phyloP scores from a whole-genome alignment of 2,888 invertebrate genomes.

The Salpingus planirostris region DNA sequence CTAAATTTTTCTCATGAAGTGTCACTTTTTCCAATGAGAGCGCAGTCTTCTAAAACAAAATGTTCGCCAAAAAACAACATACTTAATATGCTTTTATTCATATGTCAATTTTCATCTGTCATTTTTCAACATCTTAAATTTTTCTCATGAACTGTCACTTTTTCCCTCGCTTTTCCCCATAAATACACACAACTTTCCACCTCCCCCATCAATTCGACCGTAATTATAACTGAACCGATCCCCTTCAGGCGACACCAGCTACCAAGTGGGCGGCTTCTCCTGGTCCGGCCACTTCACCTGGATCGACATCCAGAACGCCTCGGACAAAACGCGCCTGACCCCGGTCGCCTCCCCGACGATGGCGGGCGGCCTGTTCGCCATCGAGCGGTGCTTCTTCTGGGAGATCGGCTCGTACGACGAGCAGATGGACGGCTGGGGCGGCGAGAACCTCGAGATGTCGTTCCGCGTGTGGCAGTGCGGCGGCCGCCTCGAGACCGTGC shows the following conservation, averaged over 20 bases:
- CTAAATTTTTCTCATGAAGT: too few species aligned
- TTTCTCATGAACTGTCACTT: too few species aligned
- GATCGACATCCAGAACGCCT: slow-evolving; percentile 66
- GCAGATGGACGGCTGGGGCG: slow-evolving; percentile 96
- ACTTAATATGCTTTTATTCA: too few species aligned
- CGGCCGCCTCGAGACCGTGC: slow-evolving; percentile 85
- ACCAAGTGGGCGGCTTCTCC: slow-evolving; percentile 72
- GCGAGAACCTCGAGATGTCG: slow-evolving; percentile 96
- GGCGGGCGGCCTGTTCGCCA: slow-evolving; percentile 98
- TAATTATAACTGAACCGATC: too few species aligned
- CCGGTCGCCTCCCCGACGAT: slow-evolving; percentile 87
- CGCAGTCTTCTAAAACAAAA: too few species aligned
- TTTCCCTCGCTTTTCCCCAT: too few species aligned
- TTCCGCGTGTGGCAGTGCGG: slow-evolving; percentile 89
- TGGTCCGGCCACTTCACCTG: slow-evolving; percentile 93
- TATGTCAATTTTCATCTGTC: background rate
- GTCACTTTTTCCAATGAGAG: too few species aligned
- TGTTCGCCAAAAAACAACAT: too few species aligned
- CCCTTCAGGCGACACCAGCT: slow-evolving; percentile 36
- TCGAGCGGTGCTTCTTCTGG: slow-evolving; percentile 89
- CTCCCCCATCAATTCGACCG: too few species aligned
- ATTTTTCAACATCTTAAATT: too few species aligned
- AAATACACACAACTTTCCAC: too few species aligned
- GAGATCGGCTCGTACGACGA: slow-evolving; percentile 89
- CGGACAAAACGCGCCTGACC: slow-evolving; percentile 51